These are phyloP conservation scores for Cephalopterus ornatus DNA, from an alignment of 2,113 vertebrate species.

Conservation along the genomic window DNA sequence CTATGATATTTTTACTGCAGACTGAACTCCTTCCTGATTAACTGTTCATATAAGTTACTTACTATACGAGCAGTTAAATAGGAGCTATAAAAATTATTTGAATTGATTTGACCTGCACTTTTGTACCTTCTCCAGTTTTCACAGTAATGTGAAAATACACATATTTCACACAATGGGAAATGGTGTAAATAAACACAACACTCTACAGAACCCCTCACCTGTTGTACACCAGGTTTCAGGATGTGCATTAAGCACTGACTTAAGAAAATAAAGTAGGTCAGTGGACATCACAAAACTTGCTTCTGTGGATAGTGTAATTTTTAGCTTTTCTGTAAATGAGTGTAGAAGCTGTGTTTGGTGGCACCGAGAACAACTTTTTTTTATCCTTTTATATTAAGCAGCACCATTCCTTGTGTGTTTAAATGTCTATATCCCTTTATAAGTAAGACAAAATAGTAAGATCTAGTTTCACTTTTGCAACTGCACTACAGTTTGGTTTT, in stretches of 20 bases:
- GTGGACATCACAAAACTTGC: background rate
- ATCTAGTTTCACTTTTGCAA: background rate
- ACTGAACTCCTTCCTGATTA: background rate
- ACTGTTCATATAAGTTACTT: background rate
- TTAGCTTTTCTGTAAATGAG: background rate
- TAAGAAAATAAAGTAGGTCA: background rate
- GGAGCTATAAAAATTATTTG: background rate
- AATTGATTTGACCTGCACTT: background rate
- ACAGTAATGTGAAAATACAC: background rate
- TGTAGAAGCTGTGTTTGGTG: background rate
- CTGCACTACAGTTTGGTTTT: background rate
- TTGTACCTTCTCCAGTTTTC: background rate
- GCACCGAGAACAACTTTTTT: background rate
- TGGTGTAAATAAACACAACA: background rate
- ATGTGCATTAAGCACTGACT: background rate
- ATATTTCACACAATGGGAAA: background rate
- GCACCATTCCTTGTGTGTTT: background rate
- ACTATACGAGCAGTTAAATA: background rate
- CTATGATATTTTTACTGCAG: background rate
- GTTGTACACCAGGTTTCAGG: background rate
- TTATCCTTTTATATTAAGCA: background rate
- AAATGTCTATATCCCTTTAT: background rate
- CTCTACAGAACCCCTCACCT: background rate
- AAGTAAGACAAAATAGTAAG: background rate
- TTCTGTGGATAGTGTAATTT: background rate